Evolutionary conservation across 2,797 vertebrate genomes (phyloP).

Genomic region (Alouatta caraya): DNA sequence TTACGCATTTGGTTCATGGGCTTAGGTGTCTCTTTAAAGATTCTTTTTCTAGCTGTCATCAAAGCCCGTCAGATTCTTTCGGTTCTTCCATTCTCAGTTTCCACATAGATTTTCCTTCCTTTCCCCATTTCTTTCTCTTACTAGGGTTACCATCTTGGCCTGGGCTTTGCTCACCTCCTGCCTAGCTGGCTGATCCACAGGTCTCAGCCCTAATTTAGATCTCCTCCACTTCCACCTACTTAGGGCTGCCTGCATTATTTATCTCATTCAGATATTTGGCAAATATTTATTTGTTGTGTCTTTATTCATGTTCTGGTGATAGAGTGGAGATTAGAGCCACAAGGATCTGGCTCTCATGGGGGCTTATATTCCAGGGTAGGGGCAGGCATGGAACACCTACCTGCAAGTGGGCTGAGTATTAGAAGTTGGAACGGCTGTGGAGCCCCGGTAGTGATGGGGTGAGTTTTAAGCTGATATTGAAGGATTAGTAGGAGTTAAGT

Average conservation of each 20-base stretch:
- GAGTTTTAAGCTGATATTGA: background rate
- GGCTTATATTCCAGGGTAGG: background rate
- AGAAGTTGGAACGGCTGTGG: background rate
- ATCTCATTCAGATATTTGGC: background rate
- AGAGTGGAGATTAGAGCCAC: background rate
- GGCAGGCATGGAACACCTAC: fast-evolving
- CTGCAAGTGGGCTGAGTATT: background rate
- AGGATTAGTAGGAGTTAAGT: background rate
- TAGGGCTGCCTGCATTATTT: fast-evolving
- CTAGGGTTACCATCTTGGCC: background rate
- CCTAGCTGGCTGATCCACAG: background rate
- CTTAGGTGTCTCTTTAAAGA: background rate
- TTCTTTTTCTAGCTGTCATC: background rate
- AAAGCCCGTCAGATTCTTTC: background rate
- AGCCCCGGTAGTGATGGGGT: background rate
- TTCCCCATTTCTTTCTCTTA: background rate
- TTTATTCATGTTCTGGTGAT: background rate
- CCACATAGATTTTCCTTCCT: background rate
- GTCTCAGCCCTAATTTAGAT: background rate
- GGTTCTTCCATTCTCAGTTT: background rate
- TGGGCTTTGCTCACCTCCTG: background rate
- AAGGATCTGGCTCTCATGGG: fast-evolving
- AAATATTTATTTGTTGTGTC: background rate
- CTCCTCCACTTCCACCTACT: background rate
- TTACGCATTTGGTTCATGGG: background rate